A percentile compares a stretch with the other conserved stretches of the same genome.
phyloP scores from a whole-genome alignment of 2,113 vertebrate genomes.

The Rhombomys opimus region DNA sequence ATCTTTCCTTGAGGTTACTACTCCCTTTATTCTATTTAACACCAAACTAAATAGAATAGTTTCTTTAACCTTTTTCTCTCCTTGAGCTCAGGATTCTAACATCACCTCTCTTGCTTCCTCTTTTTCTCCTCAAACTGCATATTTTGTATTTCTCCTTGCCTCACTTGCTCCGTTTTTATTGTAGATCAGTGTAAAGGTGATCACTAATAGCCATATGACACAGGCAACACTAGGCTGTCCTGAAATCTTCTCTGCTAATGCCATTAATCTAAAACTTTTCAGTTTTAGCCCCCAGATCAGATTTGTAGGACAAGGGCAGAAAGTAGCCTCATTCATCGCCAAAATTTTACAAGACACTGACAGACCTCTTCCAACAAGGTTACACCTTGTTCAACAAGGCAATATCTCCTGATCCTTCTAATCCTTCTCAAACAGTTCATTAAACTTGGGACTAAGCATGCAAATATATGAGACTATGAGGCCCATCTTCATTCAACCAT shows the following conservation, averaged over 20 bases:
- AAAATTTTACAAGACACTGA: not conserved
- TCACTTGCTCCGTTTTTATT: not conserved
- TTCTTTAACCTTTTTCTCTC: not conserved
- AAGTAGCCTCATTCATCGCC: not conserved
- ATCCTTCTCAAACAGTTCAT: not conserved
- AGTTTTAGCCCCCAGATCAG: not conserved
- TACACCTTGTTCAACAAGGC: not conserved
- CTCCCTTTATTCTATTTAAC: not conserved
- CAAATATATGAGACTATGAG: not conserved
- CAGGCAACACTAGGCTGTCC: not conserved
- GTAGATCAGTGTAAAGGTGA: not conserved
- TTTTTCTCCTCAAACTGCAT: not conserved
- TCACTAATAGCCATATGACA: not conserved
- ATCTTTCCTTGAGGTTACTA: not conserved
- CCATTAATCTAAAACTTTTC: not conserved
- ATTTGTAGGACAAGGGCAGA: not conserved
- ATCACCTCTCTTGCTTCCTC: not conserved
- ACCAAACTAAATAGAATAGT: not conserved
- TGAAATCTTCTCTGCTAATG: not conserved
- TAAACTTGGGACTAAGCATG: not conserved
- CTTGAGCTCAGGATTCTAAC: not conserved
- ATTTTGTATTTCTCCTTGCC: not conserved
- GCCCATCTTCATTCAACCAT: not conserved
- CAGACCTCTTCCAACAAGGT: not conserved
- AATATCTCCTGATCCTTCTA: not conserved